Conservation (phyloP, 1,140 invertebrate genomes). For the Lordiphosa collinella region DNA sequence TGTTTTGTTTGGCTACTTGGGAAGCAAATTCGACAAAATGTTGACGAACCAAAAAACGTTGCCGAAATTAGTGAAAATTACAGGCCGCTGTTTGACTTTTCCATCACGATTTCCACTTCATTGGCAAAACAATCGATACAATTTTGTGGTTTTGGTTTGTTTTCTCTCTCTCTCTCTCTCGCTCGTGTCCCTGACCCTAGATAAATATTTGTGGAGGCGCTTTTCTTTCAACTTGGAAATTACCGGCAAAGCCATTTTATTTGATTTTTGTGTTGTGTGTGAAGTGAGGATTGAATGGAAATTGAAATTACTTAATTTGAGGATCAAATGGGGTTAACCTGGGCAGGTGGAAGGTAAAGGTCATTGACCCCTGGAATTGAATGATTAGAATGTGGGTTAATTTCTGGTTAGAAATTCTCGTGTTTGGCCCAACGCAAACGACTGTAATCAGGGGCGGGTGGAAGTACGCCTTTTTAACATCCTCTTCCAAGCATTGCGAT, state of each 20-base stretch:
- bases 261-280: slow-evolving; percentile 18
- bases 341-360: slow-evolving; percentile 13
- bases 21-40: slow-evolving; percentile 44
- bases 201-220: slow-evolving; percentile 24
- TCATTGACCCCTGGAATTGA: neutral
- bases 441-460: slow-evolving; percentile 14
- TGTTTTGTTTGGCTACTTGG: slow-evolving; percentile 32
- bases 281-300: slow-evolving; percentile 24
- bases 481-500: slow-evolving; percentile 19
- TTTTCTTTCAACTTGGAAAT: slow-evolving; percentile 26
- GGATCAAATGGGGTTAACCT: slow-evolving; percentile 34
- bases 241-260: slow-evolving; percentile 36
- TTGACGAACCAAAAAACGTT: slow-evolving; percentile 37
- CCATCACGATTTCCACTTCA: slow-evolving; percentile 50
- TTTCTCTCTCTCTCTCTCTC: neutral
- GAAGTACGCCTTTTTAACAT: slow-evolving; percentile 9
- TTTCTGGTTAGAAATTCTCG: neutral
- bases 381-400: slow-evolving; percentile 22
- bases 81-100: slow-evolving; percentile 45
- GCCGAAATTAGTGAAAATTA: slow-evolving; percentile 47
- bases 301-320: slow-evolving; percentile 41
- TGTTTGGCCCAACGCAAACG: too few relatives aligned
- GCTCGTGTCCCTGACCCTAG: slow-evolving; percentile 35
- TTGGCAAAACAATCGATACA: slow-evolving; percentile 46
- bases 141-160: slow-evolving; percentile 29